A percentile compares a stretch with the other conserved stretches of the same genome.
Conservation (phyloP, 2,797 vertebrate genomes). For the Echiichthys vipera region DNA sequence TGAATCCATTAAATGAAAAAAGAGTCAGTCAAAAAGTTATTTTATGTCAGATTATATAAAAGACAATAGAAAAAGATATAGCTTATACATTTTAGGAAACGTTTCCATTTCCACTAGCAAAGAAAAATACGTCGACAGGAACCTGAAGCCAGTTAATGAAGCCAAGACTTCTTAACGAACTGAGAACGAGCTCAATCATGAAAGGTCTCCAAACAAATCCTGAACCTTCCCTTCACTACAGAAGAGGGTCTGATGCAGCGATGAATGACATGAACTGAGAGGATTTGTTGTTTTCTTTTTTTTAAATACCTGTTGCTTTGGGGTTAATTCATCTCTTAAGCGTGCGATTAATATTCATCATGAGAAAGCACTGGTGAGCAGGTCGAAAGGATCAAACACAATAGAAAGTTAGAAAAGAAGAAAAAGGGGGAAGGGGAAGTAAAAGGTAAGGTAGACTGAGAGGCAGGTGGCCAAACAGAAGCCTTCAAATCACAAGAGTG, state of each 20-base stretch:
- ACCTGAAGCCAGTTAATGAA: not conserved
- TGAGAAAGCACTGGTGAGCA: slow-evolving; percentile 84
- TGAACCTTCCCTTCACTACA: slow-evolving; percentile 61
- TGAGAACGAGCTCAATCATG: not conserved
- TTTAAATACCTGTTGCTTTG: slow-evolving; percentile 85
- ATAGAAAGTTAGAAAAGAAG: slow-evolving; percentile 80
- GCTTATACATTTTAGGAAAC: not conserved
- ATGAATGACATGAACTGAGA: slow-evolving; percentile 37
- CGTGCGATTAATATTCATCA: slow-evolving; percentile 83
- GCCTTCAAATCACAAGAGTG: slow-evolving; percentile 54
- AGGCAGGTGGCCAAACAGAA: slow-evolving; percentile 62
- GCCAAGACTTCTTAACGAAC: not conserved
- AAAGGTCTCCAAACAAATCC: slow-evolving; percentile 26
- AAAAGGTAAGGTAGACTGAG: slow-evolving; percentile 48
- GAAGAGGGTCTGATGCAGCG: slow-evolving; percentile 42
- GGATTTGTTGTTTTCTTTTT: slow-evolving; percentile 6
- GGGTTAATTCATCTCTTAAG: slow-evolving; percentile 85
- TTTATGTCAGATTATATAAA: not conserved
- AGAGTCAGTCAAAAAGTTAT: too few species aligned
- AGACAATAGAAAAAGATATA: not conserved
- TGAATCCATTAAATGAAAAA: too few species aligned
- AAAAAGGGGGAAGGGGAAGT: slow-evolving; percentile 14
- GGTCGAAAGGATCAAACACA: slow-evolving; percentile 82
- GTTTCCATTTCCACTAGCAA: not conserved
- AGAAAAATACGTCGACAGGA: not conserved